Evolutionary conservation across 1,140 invertebrate genomes (phyloP).

Genomic region (Ostrea denselamellosa): DNA sequence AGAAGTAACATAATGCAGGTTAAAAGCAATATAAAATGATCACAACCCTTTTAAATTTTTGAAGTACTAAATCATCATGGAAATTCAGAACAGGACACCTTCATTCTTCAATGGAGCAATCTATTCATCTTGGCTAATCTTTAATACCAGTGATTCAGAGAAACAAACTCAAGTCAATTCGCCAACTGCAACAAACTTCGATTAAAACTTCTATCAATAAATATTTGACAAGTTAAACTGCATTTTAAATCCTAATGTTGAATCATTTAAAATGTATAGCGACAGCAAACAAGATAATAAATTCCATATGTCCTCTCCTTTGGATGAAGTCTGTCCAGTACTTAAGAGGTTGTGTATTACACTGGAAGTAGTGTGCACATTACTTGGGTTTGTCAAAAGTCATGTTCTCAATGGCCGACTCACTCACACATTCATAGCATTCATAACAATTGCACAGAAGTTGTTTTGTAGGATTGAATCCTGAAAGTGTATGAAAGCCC

Average conservation of each 20-base stretch:
- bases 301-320: not conserved
- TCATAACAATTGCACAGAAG: slow-evolving; percentile 22
- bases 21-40: no score
- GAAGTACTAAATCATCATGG: not conserved
- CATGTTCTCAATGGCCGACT: not conserved
- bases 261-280: no score
- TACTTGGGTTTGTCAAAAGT: not conserved
- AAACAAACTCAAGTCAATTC: no score
- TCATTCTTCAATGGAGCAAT: no score
- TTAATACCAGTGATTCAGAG: no score
- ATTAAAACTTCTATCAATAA: no score
- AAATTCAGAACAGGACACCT: not conserved
- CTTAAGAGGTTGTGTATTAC: not conserved
- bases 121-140: no score
- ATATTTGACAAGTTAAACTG: no score
- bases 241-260: no score
- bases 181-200: no score
- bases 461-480: slow-evolving; percentile 30
- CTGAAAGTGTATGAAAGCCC: slow-evolving; percentile 28
- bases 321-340: not conserved
- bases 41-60: not conserved
- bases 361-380: not conserved
- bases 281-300: no score
- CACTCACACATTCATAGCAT: slow-evolving; percentile 8
- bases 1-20: no score